Evolutionary conservation across 2,113 vertebrate genomes (phyloP).

Genomic region (Microcebus griseorufus): DNA sequence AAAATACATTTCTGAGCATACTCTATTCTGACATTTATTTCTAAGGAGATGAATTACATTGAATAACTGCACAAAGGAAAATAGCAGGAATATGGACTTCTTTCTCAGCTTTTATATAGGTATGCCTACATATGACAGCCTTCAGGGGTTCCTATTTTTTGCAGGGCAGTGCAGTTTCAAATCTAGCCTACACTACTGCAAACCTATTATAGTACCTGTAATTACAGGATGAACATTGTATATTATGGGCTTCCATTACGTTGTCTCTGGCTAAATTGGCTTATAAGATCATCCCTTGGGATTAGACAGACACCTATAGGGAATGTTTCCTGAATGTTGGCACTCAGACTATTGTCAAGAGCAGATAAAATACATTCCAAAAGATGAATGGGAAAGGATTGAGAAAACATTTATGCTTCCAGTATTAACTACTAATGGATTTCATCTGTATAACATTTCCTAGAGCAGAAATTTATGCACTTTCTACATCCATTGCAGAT

Average conservation of each 20-base stretch:
- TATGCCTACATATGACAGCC: not conserved
- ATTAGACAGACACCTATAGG: not conserved
- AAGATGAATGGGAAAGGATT: constrained; percentile 12
- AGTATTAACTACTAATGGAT: not conserved
- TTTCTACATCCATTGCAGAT: not conserved
- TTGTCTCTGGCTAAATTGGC: not conserved
- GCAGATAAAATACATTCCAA: constrained; percentile 30
- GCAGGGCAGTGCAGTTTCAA: not conserved
- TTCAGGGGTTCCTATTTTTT: not conserved
- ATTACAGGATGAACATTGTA: not conserved
- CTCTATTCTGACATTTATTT: not conserved
- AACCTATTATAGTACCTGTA: not conserved
- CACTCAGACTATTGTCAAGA: not conserved
- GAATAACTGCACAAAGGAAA: constrained; percentile 23
- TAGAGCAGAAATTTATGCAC: not conserved
- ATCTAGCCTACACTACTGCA: not conserved
- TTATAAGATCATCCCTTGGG: not conserved
- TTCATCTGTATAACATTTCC: not conserved
- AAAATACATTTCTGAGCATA: not conserved
- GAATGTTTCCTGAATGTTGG: not conserved
- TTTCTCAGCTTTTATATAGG: not conserved
- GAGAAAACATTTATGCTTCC: constrained; percentile 7
- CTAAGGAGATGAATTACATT: not conserved
- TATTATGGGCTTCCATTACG: not conserved
- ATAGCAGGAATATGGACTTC: not conserved